Base-by-base conservation (phyloP, 2,888 invertebrate species). In the Cryptophagus acutangulus region DNA sequence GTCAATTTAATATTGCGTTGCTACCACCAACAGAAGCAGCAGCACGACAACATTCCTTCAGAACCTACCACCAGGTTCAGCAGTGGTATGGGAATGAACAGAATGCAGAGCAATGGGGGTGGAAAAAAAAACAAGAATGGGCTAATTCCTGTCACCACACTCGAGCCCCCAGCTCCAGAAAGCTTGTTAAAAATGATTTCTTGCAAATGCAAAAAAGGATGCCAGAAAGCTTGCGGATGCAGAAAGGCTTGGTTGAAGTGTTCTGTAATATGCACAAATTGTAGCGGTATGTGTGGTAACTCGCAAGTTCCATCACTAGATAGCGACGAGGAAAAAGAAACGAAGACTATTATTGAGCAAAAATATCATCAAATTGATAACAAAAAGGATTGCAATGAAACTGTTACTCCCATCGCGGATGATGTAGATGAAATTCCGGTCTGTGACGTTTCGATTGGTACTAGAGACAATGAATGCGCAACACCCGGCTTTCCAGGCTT, bases 131-230 rank as follows among this genome's bases (percentile, higher is more conserved):
- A 10, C 24, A 20, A 38, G 3, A 15, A 20, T 5, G 37, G 37
- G 13, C 5, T 30, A 6, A 29, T 16, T 15, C 38, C 40, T 29
- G 38, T 44, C 16, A 40, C 40, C 17, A 49, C 43, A 38, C 41
- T 39, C 13, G 13, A 39, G 38, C 31, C 37, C 15, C 43, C 43
- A 12, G 43, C 48, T 40, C 36, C 44, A 6, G 41, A 40, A 31
- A 33, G 9, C 6, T 26, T 46, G 12, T 34, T 46, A 9, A 46
- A 46, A 39, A 34, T 41, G 16, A 45, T 47, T 45, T 48, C 45
- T 25, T 49, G 46, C 34, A 48, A 48, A 36, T 49, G 47, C 39
- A 45, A 48, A 13, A 44, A 44, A 18, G 37, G 37, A 38, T 15
- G 31, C 16, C 35, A n/a, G 26, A 31, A 25, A 17, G 39, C 42